phyloP scores from a whole-genome alignment of 1,140 invertebrate genomes.

The Papilio aristodemus region DNA sequence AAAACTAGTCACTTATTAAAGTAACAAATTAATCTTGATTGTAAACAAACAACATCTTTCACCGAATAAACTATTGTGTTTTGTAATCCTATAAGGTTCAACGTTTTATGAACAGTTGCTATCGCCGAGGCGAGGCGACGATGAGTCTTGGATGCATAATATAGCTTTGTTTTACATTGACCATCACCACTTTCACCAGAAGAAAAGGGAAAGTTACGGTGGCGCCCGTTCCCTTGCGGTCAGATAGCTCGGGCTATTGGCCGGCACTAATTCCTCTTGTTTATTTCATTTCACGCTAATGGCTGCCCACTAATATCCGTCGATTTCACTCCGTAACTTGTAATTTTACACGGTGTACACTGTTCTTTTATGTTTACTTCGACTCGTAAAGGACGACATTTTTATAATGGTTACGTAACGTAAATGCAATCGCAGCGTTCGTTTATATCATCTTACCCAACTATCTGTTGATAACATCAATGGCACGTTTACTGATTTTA shows the following conservation, averaged over 20 bases:
- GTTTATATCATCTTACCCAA: conserved; percentile 52
- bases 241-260: conserved; percentile 63
- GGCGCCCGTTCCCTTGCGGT: conserved; percentile 75
- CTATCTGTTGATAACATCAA: conserved; percentile 52
- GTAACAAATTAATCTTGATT: not conserved
- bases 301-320: conserved; percentile 48
- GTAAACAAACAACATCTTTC: not conserved
- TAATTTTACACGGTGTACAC: conserved; percentile 39
- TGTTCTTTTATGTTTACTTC: conserved; percentile 24
- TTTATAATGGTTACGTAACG: conserved; percentile 40
- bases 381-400: conserved; percentile 25
- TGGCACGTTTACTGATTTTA: conserved; percentile 63
- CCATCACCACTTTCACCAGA: conserved; percentile 79
- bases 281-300: conserved; percentile 73
- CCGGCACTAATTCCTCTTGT: conserved; percentile 72
- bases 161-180: conserved; percentile 63
- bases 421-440: conserved; percentile 37
- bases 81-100: not conserved
- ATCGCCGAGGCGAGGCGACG: conserved; percentile 39
- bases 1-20: not conserved
- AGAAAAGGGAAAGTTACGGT: conserved; percentile 74
- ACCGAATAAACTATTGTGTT: not conserved
- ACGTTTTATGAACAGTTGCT: conserved; percentile 9
- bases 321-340: conserved; percentile 52
- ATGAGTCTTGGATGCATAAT: conserved; percentile 63